Percentiles rank a stretch among this genome's conserved stretches.
These are phyloP conservation scores for Loriculus beryllinus DNA, from an alignment of 2,797 vertebrate genomes.

Conservation along the genomic window DNA sequence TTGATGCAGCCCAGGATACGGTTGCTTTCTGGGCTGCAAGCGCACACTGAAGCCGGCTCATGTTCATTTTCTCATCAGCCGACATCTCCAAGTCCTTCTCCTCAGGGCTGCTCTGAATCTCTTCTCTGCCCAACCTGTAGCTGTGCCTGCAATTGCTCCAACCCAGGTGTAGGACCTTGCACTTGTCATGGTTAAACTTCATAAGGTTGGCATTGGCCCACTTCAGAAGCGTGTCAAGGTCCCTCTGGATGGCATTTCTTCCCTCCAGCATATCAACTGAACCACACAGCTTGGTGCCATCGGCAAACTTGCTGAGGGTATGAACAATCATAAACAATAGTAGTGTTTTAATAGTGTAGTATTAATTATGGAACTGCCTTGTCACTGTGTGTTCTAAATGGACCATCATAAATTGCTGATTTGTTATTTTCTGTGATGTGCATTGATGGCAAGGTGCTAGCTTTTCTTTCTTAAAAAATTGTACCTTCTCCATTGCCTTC, in stretches of 20 bases:
- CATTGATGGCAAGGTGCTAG: neutral
- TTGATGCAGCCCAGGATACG: too few species aligned
- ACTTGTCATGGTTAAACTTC: too few species aligned
- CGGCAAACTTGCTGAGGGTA: neutral
- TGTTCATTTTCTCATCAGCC: too few species aligned
- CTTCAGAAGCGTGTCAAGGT: too few species aligned
- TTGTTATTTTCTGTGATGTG: neutral
- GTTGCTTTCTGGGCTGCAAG: too few species aligned
- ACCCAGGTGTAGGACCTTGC: too few species aligned
- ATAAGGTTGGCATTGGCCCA: too few species aligned
- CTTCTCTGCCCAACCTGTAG: too few species aligned
- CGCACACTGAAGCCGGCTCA: too few species aligned
- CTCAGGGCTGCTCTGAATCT: too few species aligned
- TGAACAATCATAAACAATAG: neutral
- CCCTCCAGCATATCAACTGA: neutral
- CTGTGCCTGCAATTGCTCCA: too few species aligned
- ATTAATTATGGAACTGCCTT: neutral
- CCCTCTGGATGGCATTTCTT: neutral
- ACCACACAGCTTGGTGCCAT: neutral
- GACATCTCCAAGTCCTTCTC: too few species aligned
- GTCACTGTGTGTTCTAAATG: neutral
- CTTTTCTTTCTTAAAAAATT: neutral
- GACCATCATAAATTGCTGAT: neutral
- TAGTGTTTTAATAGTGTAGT: neutral
- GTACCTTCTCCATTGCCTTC: neutral